Base-by-base conservation (phyloP, 2,888 invertebrate species). In the Leucoma salicis region DNA sequence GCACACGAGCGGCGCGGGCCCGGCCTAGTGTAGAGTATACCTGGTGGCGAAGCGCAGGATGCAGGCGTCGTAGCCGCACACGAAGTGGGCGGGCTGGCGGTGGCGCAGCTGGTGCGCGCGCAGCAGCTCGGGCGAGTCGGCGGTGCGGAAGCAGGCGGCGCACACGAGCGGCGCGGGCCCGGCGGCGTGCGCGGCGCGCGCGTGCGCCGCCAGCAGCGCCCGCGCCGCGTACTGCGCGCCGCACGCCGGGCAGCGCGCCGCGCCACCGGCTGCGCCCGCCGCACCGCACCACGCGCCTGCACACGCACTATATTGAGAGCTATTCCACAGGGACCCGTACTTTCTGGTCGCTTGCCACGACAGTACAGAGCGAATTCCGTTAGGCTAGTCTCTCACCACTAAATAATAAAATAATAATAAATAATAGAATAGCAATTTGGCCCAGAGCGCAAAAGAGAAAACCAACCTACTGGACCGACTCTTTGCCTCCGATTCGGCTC, bases 61-160 rank as follows among this genome's bases (percentile, higher is more conserved):
- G 60, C 87, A 88, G 21, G 73, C 78, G 52, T 78, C 81, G 64
- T 85, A 84, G 0, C 86, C 87, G 70, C 88, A 87, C 12, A 88
- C 78, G 70, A 78, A 85, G 56, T 79, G 80, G 33, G 69, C 63
- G 33, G 77, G 78, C 61, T 74, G 78, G 0, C 78, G 61, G 63
- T 86, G 87, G 1, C 68, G 57, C 56, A 82, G 70, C 65, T 57
- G 44, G 64, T 86, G 87, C 42, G 83, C 82, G 2, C 68, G 57
- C 37, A 74, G 64, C 57, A 65, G 63, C 45, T 61, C 74, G 11
- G 64, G 49, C 29, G 62, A 37, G 15, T 55, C 48, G 50, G 53
- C 49, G 35, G 50, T 38, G 42, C 53, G 51, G 73, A 74, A 79
- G 66, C 83, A 82, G 7, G 49, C 46, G 35, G 75, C 49, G 50